Percentiles rank a stretch among this genome's conserved stretches.
phyloP scores from a whole-genome alignment of 2,888 invertebrate genomes.

The Tribolium freemani region DNA sequence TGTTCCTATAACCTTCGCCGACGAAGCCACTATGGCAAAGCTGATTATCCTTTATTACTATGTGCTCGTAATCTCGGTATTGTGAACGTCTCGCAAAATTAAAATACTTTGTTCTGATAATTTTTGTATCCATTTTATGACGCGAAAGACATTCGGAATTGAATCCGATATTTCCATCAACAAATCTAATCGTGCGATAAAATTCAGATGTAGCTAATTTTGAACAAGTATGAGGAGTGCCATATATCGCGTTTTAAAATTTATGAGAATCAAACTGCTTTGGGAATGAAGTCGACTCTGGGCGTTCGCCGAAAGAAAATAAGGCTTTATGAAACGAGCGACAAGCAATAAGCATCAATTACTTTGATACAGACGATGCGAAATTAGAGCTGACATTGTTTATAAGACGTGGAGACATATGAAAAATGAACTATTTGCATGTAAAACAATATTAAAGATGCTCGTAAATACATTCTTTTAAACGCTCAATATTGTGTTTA shows the following conservation, averaged over 20 bases:
- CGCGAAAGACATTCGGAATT: too few species aligned
- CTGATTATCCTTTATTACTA: slow-evolving; percentile 53
- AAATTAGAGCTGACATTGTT: slow-evolving; percentile 19
- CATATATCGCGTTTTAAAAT: slow-evolving; percentile 3
- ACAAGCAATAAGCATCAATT: slow-evolving; percentile 36
- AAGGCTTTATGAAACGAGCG: slow-evolving; percentile 19
- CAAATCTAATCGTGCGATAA: not conserved
- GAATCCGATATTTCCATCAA: not conserved
- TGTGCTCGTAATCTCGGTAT: slow-evolving; percentile 51
- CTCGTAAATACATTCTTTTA: slow-evolving; percentile 45
- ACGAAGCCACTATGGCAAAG: slow-evolving; percentile 41
- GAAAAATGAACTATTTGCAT: slow-evolving; percentile 44
- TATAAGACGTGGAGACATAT: not conserved
- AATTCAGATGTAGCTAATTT: too few species aligned
- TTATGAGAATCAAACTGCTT: slow-evolving; percentile 14
- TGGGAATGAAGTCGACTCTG: not conserved
- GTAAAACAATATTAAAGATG: slow-evolving; percentile 45
- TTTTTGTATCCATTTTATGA: not conserved
- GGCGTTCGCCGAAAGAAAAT: slow-evolving; percentile 14
- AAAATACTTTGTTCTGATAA: slow-evolving; percentile 27
- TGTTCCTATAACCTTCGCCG: slow-evolving; percentile 54
- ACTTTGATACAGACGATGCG: slow-evolving; percentile 9
- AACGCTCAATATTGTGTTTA: slow-evolving; percentile 43
- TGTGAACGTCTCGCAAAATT: slow-evolving; percentile 44
- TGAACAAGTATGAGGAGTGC: not conserved